Base-by-base conservation (phyloP, 2,888 invertebrate species). In the Dilophus febrilis region DNA sequence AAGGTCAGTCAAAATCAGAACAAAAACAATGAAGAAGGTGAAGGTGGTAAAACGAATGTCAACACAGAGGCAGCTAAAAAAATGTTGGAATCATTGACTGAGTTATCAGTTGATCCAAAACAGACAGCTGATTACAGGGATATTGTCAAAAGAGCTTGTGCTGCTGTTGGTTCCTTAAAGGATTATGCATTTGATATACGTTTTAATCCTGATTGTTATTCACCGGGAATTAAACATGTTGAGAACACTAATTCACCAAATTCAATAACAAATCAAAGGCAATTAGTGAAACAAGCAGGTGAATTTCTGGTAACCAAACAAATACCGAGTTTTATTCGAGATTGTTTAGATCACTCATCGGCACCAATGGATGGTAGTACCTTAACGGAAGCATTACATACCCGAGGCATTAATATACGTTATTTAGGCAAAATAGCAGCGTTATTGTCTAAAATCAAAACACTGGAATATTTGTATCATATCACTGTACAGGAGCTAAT, bases 151-250 rank as follows among this genome's bases (percentile, higher is more conserved):
- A 79, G 83, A 44, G 95, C 97, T 3, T 87, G 92, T 7, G 68
- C 76, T 7, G 85, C 90, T 18, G 94, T 97, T 4, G 90, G 90
- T 1, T 97, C 95, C 0, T 70, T 97, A 6, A 87, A 88, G 59
- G 92, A 94, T 49, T 82, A 87, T 0, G 94, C 94, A 62, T 95
- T 97, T 63, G 92, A 91, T 59, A 85, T 98, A 47, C 77, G 92
- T 45, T 98, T 98, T 66, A 98, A 98, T 67, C 94, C 97, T 1
- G 98, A 98, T 65, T 91, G 95, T 45, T 97, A 86, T 65, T 95
- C 95, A 10, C 85, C 87, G 1, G 90, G 90, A 40, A 94, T 98
- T 44, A 73, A 71, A 42, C 94, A 95, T 65, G 71, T 74, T 14
- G 76, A 82, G 49, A 51, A 53, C 5, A 66, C 76, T 16, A 74